phyloP scores from a whole-genome alignment of 2,113 vertebrate genomes.

The Holacanthus passer region DNA sequence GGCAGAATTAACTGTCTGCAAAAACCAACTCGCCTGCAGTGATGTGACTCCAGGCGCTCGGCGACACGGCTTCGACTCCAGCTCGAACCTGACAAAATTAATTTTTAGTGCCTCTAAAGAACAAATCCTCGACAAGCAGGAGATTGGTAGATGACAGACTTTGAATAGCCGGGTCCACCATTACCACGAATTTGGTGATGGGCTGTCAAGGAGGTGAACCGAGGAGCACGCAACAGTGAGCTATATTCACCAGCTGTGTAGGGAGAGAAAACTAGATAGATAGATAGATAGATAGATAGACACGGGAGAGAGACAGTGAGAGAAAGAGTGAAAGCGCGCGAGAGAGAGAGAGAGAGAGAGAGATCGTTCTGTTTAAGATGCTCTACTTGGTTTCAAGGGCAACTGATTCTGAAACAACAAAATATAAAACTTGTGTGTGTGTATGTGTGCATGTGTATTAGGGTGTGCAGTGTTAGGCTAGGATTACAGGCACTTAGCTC shows the following conservation, averaged over 20 bases:
- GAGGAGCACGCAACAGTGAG: slow-evolving; percentile 39
- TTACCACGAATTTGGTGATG: slow-evolving; percentile 53
- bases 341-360: neutral
- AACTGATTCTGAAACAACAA: slow-evolving; percentile 71
- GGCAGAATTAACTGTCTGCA: slow-evolving; percentile 20
- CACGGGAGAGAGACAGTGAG: neutral
- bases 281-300: neutral
- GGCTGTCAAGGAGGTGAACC: slow-evolving; percentile 61
- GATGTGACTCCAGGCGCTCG: slow-evolving; percentile 37
- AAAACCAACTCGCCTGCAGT: slow-evolving; percentile 12
- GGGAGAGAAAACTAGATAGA: neutral
- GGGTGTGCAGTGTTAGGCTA: slow-evolving; percentile 55
- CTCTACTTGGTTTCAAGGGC: slow-evolving; percentile 73
- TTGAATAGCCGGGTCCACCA: slow-evolving; percentile 29
- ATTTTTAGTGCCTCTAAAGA: slow-evolving; percentile 42
- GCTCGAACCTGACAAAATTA: slow-evolving; percentile 46
- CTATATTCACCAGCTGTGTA: slow-evolving; percentile 35
- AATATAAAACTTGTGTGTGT: slow-evolving; percentile 54
- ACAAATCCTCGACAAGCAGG: slow-evolving; percentile 24
- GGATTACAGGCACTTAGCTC: slow-evolving; percentile 77
- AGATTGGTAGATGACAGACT: slow-evolving; percentile 58
- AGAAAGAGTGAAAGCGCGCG: neutral
- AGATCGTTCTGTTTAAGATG: slow-evolving; percentile 60
- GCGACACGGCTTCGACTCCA: slow-evolving; percentile 11
- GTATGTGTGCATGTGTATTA: slow-evolving; percentile 26